These are phyloP conservation scores for Drosophila austrosaltans DNA, from an alignment of 2,888 invertebrate genomes.

Conservation along the genomic window DNA sequence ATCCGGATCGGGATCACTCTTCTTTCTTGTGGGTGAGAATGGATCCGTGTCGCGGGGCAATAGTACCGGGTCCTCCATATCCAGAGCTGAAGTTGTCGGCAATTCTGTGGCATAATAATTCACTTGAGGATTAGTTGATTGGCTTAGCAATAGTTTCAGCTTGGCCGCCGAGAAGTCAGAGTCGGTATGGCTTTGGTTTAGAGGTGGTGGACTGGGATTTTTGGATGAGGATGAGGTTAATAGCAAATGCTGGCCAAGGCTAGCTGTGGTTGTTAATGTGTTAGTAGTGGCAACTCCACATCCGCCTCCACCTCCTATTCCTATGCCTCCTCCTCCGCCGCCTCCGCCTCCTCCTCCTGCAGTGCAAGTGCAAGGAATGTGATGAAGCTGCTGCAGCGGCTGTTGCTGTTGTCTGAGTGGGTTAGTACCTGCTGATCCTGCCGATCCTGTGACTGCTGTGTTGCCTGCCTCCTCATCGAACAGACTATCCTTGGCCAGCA, in stretches of 20 bases:
- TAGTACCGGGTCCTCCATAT: slow-evolving; percentile 82
- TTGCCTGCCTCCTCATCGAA: slow-evolving; percentile 55
- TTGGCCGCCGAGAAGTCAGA: slow-evolving; percentile 64
- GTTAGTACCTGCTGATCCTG: slow-evolving; percentile 55
- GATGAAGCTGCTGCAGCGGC: slow-evolving; percentile 33
- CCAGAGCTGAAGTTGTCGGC: slow-evolving; percentile 40
- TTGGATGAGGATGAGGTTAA: slow-evolving; percentile 22
- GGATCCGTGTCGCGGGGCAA: slow-evolving; percentile 83
- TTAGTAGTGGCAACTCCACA: slow-evolving; percentile 55
- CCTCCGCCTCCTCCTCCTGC: slow-evolving; percentile 42
- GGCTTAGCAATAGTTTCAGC: slow-evolving; percentile 65
- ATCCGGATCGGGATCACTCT: slow-evolving; percentile 90
- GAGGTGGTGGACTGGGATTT: slow-evolving; percentile 29
- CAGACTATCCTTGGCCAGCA: slow-evolving; percentile 62
- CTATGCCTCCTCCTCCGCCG: not conserved
- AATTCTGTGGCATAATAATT: slow-evolving; percentile 79
- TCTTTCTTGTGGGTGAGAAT: slow-evolving; percentile 83
- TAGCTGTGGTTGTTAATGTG: slow-evolving; percentile 65
- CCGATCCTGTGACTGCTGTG: slow-evolving; percentile 24
- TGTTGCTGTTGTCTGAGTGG: slow-evolving; percentile 38
- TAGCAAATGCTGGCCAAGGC: slow-evolving; percentile 45
- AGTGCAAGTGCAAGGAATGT: slow-evolving; percentile 71
- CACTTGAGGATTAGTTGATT: slow-evolving; percentile 71
- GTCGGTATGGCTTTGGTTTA: slow-evolving; percentile 29
- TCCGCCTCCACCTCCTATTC: slow-evolving; percentile 28